Conservation (phyloP, 1,140 invertebrate species). For the Campoletis sonorensis region DNA sequence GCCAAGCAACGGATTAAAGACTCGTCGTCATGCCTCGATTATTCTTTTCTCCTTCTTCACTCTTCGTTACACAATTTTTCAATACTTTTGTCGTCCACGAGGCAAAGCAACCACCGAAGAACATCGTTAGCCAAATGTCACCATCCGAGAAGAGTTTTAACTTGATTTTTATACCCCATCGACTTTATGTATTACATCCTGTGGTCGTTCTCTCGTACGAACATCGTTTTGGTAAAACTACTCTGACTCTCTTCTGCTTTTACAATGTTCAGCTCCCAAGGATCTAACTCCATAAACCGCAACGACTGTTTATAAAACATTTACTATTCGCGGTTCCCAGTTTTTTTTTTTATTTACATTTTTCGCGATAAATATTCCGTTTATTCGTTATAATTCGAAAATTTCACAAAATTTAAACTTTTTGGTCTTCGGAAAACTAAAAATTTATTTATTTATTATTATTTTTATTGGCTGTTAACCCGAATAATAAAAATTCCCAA, state of each 20-base stretch:
- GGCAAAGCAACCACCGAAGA: not conserved
- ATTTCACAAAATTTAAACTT: too few relatives aligned
- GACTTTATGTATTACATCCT: not conserved
- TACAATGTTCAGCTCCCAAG: not conserved
- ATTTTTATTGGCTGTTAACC: too few relatives aligned
- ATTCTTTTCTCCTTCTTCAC: not conserved
- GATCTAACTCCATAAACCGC: too few relatives aligned
- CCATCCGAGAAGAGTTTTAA: not conserved
- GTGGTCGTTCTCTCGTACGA: not conserved
- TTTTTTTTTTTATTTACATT: too few relatives aligned
- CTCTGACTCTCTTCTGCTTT: not conserved
- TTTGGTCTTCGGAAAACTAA: too few relatives aligned
- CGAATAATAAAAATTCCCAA: too few relatives aligned
- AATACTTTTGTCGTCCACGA: not conserved
- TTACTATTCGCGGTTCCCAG: too few relatives aligned
- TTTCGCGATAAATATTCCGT: too few relatives aligned
- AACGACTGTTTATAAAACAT: too few relatives aligned
- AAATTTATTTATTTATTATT: too few relatives aligned
- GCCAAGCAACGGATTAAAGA: not conserved
- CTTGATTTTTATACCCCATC: not conserved
- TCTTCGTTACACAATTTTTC: not conserved
- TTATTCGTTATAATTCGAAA: too few relatives aligned
- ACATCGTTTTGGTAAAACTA: not conserved
- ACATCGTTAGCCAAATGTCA: constrained; percentile 1
- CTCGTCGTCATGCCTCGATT: not conserved